Base-by-base conservation (phyloP, 2,113 vertebrate genomes). In the Zeus faber region DNA sequence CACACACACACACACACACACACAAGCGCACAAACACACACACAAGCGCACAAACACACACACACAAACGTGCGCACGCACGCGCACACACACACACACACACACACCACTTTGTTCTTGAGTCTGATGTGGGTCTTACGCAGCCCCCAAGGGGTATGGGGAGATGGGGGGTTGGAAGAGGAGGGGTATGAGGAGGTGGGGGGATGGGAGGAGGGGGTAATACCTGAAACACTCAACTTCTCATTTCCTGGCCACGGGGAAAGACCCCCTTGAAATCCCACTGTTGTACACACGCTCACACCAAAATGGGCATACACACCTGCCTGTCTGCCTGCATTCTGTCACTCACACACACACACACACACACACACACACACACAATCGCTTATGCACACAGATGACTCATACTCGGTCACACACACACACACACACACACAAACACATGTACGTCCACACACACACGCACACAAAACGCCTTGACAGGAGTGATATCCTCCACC, bases 171-270 rank as follows among this genome's bases (percentile, higher is more conserved):
- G 31, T 33, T 11, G 31, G 31, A 33, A 11, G 13, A 9, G 2
- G 31, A 33, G 31, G 13, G 31, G 17, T 43, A n/a, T n/a, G n/a
- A n/a, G n/a, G n/a, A n/a, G n/a, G n/a, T n/a, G n/a, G n/a, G n/a
- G n/a, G n/a, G n/a, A n/a, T n/a, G 39, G 58, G 54, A 23, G 47
- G 48, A 2, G 1, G 14, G 21, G 18, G 72, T 80, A 71, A 78
- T 82, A 71, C 35, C 77, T 54, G 35, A 43, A 77, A 79, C 66
- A 84, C 80, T 88, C 76, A 49, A 33, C 69, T 79, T 85, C 70
- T 77, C 72, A 79, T 79, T 85, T 87, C 77, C 77, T 90, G 83
- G 66, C 77, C 57, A 75, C 29, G 62, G 54, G 58, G 14, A 22
- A 46, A 46, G 37, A 18, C 21, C 52, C 21, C 66, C 52, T 64